A percentile compares a stretch with the other conserved stretches of the same genome.
Evolutionary conservation across 2,113 vertebrate genomes (phyloP).

Genomic region (Gambusia holbrooki): DNA sequence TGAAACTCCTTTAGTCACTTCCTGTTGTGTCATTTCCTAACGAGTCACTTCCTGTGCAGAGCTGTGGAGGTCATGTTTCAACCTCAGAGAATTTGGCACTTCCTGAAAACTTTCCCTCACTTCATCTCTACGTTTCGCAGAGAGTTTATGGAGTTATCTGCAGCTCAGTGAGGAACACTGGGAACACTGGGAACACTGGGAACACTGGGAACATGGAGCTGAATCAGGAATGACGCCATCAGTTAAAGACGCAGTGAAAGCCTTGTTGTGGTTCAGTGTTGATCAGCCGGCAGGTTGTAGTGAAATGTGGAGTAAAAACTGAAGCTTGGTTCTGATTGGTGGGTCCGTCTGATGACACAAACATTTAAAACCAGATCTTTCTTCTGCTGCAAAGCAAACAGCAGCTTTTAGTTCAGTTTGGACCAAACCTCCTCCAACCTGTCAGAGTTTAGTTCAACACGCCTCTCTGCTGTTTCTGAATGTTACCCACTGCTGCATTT

Average conservation of each 20-base stretch:
- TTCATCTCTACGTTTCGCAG: not conserved
- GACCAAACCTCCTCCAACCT: no score
- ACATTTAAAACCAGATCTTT: no score
- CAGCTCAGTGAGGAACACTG: not conserved
- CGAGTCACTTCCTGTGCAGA: not conserved
- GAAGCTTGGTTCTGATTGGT: not conserved
- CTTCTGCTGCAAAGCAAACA: constrained; percentile 29
- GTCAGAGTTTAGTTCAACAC: not conserved
- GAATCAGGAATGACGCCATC: not conserved
- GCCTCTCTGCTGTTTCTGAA: not conserved
- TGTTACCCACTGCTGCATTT: no score
- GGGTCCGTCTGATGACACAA: no score
- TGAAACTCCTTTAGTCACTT: constrained; percentile 6
- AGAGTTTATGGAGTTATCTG: not conserved
- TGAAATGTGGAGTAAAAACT: not conserved
- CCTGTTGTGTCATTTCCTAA: constrained; percentile 30
- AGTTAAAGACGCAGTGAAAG: no score
- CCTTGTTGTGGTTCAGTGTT: no score
- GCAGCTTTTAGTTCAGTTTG: constrained; percentile 4
- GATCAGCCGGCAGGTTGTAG: no score
- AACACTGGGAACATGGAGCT: no score
- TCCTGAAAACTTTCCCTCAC: not conserved
- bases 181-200: no score
- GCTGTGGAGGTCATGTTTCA: not conserved
- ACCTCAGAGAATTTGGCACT: not conserved